These are phyloP conservation scores for Oncorhynchus gorbuscha DNA, from an alignment of 2,113 vertebrate species.

Conservation along the genomic window DNA sequence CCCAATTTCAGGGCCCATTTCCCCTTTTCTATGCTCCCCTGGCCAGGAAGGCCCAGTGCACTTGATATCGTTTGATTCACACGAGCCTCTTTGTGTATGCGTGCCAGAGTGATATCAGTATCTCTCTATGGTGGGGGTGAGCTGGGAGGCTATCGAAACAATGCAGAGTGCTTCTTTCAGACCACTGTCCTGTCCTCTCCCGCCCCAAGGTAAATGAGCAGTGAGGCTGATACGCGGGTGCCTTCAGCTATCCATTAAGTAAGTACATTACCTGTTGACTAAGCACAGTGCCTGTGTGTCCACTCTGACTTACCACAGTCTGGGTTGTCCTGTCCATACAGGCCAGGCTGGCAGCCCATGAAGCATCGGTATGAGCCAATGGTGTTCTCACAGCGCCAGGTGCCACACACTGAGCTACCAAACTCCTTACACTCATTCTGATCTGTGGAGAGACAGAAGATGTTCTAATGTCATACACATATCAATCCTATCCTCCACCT, in stretches of 20 bases:
- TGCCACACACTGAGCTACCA: conserved; percentile 68
- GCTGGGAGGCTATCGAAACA: background rate
- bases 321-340: conserved; percentile 48
- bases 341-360: conserved; percentile 66
- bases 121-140: background rate
- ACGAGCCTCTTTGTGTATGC: conserved; percentile 32
- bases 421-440: conserved; percentile 75
- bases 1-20: conserved; percentile 48
- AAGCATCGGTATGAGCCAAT: conserved; percentile 76
- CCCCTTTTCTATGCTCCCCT: conserved; percentile 15
- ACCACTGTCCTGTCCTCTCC: background rate
- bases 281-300: background rate
- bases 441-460: conserved; percentile 53
- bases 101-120: conserved; percentile 34
- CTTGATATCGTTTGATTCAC: conserved; percentile 42
- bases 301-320: conserved; percentile 67
- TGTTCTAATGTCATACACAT: conserved; percentile 9
- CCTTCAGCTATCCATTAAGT: background rate
- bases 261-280: background rate
- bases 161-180: background rate
- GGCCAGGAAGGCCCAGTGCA: conserved; percentile 18
- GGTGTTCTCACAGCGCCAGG: conserved; percentile 76
- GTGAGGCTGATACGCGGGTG: background rate
- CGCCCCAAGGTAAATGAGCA: background rate
- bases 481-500: background rate